Evolutionary conservation across 2,797 vertebrate species (phyloP).

Genomic region (Falco cherrug): DNA sequence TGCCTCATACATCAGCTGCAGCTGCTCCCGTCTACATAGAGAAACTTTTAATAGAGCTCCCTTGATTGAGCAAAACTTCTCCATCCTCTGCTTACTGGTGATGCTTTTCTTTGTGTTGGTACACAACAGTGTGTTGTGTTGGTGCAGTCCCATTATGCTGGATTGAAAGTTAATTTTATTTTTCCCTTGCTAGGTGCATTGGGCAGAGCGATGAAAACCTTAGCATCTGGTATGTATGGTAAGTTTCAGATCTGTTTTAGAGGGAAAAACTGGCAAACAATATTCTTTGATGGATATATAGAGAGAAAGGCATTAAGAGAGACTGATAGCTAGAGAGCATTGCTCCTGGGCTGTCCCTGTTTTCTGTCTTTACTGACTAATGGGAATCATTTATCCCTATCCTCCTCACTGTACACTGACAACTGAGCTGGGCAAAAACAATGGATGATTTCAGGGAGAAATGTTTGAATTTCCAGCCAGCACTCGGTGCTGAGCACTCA

Average conservation of each 20-base stretch:
- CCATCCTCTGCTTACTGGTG: not conserved
- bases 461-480: constrained; percentile 21
- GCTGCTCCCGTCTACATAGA: not conserved
- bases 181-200: constrained; percentile 59
- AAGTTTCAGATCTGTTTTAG: constrained; percentile 52
- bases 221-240: constrained; percentile 76
- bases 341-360: constrained; percentile 57
- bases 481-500: not conserved
- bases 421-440: constrained; percentile 4
- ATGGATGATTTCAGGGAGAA: not conserved
- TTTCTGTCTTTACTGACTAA: constrained; percentile 57
- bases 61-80: not conserved
- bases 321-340: constrained; percentile 40
- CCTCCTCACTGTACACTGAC: not conserved
- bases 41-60: not conserved
- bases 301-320: constrained; percentile 47
- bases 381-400: constrained; percentile 61
- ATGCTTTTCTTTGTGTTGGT: not conserved
- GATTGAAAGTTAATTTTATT: not conserved
- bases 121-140: rapidly evolving
- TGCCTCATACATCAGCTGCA: not conserved
- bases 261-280: not conserved
- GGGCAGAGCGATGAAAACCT: constrained; percentile 33
- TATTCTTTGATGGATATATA: not conserved
- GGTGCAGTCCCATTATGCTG: rapidly evolving